These are phyloP conservation scores for Perizoma flavofasciatum DNA, from an alignment of 2,888 invertebrate genomes.

Conservation along the genomic window DNA sequence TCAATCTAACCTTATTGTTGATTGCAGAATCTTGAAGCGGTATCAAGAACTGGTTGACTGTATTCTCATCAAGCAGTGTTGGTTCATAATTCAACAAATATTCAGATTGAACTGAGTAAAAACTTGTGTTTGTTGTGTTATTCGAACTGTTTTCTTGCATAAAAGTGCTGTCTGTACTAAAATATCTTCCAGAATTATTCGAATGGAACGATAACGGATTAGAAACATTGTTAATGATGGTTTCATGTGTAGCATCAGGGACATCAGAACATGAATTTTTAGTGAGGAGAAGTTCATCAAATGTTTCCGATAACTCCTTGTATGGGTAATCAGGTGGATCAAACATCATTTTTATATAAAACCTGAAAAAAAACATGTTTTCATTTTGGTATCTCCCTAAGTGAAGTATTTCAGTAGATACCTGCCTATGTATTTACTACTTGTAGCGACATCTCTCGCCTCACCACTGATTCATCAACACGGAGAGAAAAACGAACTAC, in stretches of 20 bases:
- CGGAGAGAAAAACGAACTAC: no score
- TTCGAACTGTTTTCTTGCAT: slow-evolving; percentile 43
- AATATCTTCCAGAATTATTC: slow-evolving; percentile 62
- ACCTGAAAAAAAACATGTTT: no score
- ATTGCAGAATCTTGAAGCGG: slow-evolving; percentile 59
- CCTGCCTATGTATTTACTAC: no score
- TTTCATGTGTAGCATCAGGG: slow-evolving; percentile 24
- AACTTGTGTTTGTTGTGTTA: slow-evolving; percentile 14
- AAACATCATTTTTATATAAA: slow-evolving; percentile 65
- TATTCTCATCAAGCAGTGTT: slow-evolving; percentile 71
- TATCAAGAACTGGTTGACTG: slow-evolving; percentile 73
- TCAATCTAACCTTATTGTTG: slow-evolving; percentile 47
- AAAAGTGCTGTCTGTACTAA: slow-evolving; percentile 55
- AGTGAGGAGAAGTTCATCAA: slow-evolving; percentile 63
- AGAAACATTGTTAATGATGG: slow-evolving; percentile 19
- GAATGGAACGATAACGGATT: slow-evolving; percentile 61
- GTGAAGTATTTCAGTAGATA: neutral
- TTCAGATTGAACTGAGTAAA: slow-evolving; percentile 61
- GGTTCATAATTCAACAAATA: slow-evolving; percentile 67
- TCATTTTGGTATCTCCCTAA: slow-evolving; percentile 8
- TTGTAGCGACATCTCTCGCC: no score
- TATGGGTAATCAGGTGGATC: slow-evolving; percentile 78
- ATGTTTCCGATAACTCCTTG: slow-evolving; percentile 69
- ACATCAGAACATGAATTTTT: slow-evolving; percentile 30
- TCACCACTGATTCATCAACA: no score